Percentiles rank a stretch among this genome's conserved stretches.
Evolutionary conservation across 1,140 invertebrate species (phyloP).

Genomic region (Uloborus diversus): DNA sequence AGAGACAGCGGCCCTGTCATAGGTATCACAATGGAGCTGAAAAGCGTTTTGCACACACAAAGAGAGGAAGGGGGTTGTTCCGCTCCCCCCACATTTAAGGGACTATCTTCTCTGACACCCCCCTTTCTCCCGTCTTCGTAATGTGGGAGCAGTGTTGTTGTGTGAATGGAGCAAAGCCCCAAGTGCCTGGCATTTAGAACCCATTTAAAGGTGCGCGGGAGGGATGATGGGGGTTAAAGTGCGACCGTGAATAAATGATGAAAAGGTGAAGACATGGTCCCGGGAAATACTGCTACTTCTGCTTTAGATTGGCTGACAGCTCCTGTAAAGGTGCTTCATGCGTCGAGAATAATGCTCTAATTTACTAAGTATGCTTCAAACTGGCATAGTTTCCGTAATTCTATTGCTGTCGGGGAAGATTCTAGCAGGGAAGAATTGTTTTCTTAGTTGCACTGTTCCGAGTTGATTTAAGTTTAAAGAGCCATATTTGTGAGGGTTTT

Average conservation of each 20-base stretch:
- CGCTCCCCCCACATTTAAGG: slow-evolving; percentile 17
- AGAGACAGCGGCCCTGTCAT: background rate
- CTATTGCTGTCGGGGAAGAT: too few relatives aligned
- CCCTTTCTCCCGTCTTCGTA: slow-evolving; percentile 8
- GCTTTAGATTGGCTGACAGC: background rate
- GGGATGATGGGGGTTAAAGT: background rate
- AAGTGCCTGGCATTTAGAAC: slow-evolving; percentile 23
- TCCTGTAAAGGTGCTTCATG: too few relatives aligned
- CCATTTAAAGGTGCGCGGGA: slow-evolving; percentile 18
- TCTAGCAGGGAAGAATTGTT: too few relatives aligned
- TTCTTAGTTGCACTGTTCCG: too few relatives aligned
- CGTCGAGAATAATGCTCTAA: slow-evolving; percentile 12
- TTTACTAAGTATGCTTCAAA: too few relatives aligned
- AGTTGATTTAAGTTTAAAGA: too few relatives aligned
- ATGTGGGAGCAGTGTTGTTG: slow-evolving; percentile 29
- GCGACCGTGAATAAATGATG: slow-evolving; percentile 43
- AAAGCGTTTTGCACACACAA: slow-evolving; percentile 5
- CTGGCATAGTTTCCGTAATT: too few relatives aligned
- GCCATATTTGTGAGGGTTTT: too few relatives aligned
- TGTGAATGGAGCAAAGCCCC: background rate
- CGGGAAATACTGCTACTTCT: background rate
- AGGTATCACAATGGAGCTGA: background rate
- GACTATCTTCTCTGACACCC: slow-evolving; percentile 5
- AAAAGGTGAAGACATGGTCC: slow-evolving; percentile 36
- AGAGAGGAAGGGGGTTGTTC: background rate